Evolutionary conservation across 2,113 vertebrate species (phyloP).

Genomic region (Oncorhynchus kisutch): DNA sequence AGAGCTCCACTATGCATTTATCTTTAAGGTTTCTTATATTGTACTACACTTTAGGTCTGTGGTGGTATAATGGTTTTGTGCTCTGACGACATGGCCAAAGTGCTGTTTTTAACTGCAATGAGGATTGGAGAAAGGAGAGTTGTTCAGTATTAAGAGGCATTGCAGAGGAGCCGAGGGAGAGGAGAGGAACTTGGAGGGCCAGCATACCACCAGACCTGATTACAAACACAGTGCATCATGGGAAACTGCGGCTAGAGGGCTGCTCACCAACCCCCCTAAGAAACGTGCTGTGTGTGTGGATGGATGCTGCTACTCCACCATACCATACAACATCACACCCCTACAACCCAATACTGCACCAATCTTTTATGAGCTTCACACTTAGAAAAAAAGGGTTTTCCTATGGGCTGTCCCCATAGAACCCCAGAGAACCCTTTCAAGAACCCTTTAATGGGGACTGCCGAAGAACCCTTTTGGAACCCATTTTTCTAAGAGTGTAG

Average conservation of each 20-base stretch:
- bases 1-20: not conserved
- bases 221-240: conserved; percentile 2
- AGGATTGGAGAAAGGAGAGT: conserved; percentile 17
- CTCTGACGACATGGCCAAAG: conserved; percentile 28
- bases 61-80: not conserved
- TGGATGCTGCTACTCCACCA: not conserved
- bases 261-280: not conserved
- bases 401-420: too few relatives aligned
- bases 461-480: too few relatives aligned
- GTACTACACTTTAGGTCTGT: not conserved
- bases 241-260: not conserved
- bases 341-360: not conserved
- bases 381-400: too few relatives aligned
- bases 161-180: conserved; percentile 35
- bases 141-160: conserved; percentile 35
- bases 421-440: too few relatives aligned
- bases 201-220: conserved; percentile 21
- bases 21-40: not conserved
- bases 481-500: too few relatives aligned
- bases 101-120: conserved; percentile 37
- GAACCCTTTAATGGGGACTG: too few relatives aligned
- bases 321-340: not conserved
- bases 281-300: not conserved
- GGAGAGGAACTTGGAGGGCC: conserved; percentile 25
- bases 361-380: not conserved